Conservation (phyloP, 2,113 vertebrate genomes). For the Callocephalon fimbriatum region DNA sequence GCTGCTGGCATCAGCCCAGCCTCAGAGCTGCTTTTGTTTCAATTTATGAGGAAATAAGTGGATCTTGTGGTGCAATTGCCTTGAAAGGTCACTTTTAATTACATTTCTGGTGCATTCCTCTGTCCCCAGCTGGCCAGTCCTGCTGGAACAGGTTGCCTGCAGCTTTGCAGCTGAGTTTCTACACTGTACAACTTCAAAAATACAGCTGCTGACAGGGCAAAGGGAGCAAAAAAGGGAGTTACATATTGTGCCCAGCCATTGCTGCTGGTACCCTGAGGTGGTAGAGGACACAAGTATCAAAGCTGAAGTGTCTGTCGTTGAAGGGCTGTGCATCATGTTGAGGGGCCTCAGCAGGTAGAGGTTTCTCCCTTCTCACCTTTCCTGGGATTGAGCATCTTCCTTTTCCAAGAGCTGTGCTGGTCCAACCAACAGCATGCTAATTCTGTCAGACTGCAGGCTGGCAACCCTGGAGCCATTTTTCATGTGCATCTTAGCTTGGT, state of each 20-base stretch:
- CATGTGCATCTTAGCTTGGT: neutral
- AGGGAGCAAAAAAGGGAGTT: neutral
- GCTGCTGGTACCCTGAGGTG: neutral
- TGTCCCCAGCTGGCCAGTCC: neutral
- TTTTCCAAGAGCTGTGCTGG: accelerated
- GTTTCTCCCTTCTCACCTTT: neutral
- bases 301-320: neutral
- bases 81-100: conserved; percentile 19
- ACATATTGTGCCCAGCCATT: neutral
- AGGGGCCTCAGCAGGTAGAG: neutral
- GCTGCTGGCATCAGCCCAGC: conserved; percentile 5
- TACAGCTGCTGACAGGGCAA: neutral
- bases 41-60: neutral
- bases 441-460: neutral
- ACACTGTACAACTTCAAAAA: neutral
- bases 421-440: neutral
- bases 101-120: neutral
- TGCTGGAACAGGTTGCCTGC: neutral
- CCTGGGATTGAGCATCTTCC: neutral
- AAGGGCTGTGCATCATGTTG: accelerated
- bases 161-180: neutral
- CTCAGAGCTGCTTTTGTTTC: conserved; percentile 29
- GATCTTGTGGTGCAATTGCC: neutral
- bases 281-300: neutral
- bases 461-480: neutral